These are phyloP conservation scores for Lordiphosa collinella DNA, from an alignment of 1,140 invertebrate genomes.

Conservation along the genomic window DNA sequence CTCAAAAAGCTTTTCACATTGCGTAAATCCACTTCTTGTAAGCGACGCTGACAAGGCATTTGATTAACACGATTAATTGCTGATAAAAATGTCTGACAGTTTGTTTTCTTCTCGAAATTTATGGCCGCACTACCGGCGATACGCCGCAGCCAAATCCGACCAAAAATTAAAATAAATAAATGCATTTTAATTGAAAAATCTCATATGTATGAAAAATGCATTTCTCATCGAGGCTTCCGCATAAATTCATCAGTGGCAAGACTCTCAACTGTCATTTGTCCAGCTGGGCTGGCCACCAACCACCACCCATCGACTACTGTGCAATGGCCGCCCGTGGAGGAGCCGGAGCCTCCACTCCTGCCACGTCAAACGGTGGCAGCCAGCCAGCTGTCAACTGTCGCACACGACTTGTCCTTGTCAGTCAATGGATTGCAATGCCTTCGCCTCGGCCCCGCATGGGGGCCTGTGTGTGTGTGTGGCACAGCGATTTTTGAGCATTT, in stretches of 20 bases:
- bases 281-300: slow-evolving; percentile 41
- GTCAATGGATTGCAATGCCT: slow-evolving; percentile 49
- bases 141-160: slow-evolving; percentile 15
- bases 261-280: slow-evolving; percentile 63
- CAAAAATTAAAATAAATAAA: slow-evolving; percentile 14
- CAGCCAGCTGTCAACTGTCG: slow-evolving; percentile 73
- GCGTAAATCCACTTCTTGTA: slow-evolving; percentile 66
- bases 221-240: slow-evolving; percentile 58
- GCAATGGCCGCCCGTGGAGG: slow-evolving; percentile 31
- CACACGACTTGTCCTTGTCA: slow-evolving; percentile 75
- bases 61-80: slow-evolving; percentile 78
- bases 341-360: not conserved
- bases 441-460: slow-evolving; percentile 24
- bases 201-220: slow-evolving; percentile 56
- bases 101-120: slow-evolving; percentile 44
- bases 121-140: slow-evolving; percentile 46
- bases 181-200: slow-evolving; percentile 41
- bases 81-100: slow-evolving; percentile 76
- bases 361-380: slow-evolving; percentile 58
- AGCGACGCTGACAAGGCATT: slow-evolving; percentile 77
- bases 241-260: slow-evolving; percentile 72
- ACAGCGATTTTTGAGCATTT: slow-evolving; percentile 47
- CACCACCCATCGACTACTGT: slow-evolving; percentile 45
- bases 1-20: slow-evolving; percentile 27
- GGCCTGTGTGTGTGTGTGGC: slow-evolving; percentile 2